These are phyloP conservation scores for Cuculus canorus DNA, from an alignment of 2,797 vertebrate species.

Conservation along the genomic window DNA sequence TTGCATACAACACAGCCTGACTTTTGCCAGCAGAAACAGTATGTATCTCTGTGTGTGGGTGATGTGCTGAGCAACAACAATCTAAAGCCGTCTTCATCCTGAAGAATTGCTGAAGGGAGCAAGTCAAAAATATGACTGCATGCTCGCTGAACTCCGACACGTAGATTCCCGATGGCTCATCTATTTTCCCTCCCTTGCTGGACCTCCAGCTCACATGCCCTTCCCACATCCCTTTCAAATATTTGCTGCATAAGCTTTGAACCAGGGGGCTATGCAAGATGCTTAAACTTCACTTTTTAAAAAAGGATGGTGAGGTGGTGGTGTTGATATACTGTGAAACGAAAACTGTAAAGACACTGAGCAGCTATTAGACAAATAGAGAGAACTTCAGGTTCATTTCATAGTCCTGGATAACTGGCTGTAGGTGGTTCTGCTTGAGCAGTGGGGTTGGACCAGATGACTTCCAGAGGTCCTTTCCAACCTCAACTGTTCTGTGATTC, in stretches of 20 bases:
- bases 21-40: neutral
- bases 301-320: too few relatives aligned
- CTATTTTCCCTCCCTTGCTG: neutral
- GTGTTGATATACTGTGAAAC: neutral
- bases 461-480: neutral
- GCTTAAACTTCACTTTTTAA: neutral
- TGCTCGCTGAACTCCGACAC: neutral
- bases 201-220: neutral
- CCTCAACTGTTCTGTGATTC: neutral
- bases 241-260: neutral
- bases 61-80: neutral
- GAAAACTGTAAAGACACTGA: neutral
- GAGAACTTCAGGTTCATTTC: neutral
- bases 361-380: neutral
- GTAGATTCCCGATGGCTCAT: too few relatives aligned
- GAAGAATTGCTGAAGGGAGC: neutral
- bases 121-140: neutral
- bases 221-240: neutral
- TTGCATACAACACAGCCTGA: neutral
- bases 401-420: neutral
- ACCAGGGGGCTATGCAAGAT: neutral
- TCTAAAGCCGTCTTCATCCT: neutral
- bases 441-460: neutral
- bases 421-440: neutral
- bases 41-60: neutral